These are phyloP conservation scores for Dicycla oo DNA, from an alignment of 2,888 invertebrate genomes.

Conservation along the genomic window DNA sequence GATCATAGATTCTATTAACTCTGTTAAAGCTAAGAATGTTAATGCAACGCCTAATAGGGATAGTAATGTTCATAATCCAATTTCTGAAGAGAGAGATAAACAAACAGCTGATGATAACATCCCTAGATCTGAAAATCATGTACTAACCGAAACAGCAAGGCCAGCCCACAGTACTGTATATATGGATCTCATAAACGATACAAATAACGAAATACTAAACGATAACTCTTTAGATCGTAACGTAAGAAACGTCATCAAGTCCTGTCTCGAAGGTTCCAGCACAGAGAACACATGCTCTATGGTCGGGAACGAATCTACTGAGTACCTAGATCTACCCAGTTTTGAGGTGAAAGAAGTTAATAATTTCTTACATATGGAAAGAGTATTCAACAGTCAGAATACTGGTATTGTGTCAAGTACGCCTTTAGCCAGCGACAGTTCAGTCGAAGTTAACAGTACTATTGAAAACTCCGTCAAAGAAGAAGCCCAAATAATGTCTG, in stretches of 20 bases:
- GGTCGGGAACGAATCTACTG: slow-evolving; percentile 81
- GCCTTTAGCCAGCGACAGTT: slow-evolving; percentile 80
- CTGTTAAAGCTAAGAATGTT: not conserved
- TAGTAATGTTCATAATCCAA: not conserved
- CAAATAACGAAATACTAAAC: slow-evolving; percentile 74
- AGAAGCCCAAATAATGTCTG: slow-evolving; percentile 66
- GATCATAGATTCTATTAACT: not conserved
- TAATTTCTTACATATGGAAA: slow-evolving; percentile 81
- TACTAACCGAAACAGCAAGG: slow-evolving; percentile 58
- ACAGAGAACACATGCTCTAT: slow-evolving; percentile 65
- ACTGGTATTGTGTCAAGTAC: slow-evolving; percentile 78
- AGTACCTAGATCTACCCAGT: slow-evolving; percentile 85
- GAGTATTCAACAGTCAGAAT: slow-evolving; percentile 68
- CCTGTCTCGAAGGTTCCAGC: slow-evolving; percentile 68
- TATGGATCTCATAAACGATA: slow-evolving; percentile 84
- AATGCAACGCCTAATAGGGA: slow-evolving; percentile 14
- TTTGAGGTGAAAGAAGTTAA: slow-evolving; percentile 75
- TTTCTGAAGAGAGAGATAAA: slow-evolving; percentile 44
- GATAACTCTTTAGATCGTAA: slow-evolving; percentile 68
- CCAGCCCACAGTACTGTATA: slow-evolving; percentile 77
- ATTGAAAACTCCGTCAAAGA: slow-evolving; percentile 70
- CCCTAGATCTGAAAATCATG: slow-evolving; percentile 69
- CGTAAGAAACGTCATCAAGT: slow-evolving; percentile 67
- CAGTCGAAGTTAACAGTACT: slow-evolving; percentile 70
- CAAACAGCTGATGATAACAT: slow-evolving; percentile 54